Evolutionary conservation across 2,888 invertebrate species (phyloP).

Genomic region (Copidosoma aretas): DNA sequence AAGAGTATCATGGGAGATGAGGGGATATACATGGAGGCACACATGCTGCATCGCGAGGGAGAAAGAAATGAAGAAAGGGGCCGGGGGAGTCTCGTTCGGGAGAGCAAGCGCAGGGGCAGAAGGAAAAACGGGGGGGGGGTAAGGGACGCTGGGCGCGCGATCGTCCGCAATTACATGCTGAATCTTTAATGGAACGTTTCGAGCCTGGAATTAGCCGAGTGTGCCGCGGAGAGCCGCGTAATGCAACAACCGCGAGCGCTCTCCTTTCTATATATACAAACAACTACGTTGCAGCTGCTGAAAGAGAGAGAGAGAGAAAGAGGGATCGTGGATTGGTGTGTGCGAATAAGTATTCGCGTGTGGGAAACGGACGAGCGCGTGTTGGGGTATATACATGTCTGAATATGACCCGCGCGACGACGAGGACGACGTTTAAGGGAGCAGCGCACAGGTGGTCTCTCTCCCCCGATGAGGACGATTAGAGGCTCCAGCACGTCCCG

Average conservation of each 20-base stretch:
- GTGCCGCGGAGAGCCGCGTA: slow-evolving; percentile 58
- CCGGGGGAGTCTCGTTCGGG: background rate
- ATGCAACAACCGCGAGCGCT: slow-evolving; percentile 46
- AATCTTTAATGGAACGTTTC: slow-evolving; percentile 63
- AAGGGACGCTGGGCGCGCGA: slow-evolving; percentile 47
- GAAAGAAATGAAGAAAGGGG: background rate
- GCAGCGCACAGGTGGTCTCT: slow-evolving; percentile 30
- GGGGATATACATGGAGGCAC: too few species aligned
- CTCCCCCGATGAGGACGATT: slow-evolving; percentile 8
- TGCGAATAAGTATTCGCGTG: background rate
- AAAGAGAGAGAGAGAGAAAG: slow-evolving; percentile 24
- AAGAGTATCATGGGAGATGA: too few species aligned
- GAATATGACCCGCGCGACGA: background rate
- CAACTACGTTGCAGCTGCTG: slow-evolving; percentile 29
- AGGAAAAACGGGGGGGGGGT: background rate
- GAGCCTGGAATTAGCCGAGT: slow-evolving; percentile 62
- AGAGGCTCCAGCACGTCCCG: slow-evolving; percentile 19
- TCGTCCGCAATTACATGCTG: slow-evolving; percentile 63
- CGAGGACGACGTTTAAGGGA: background rate
- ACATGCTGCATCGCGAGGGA: background rate
- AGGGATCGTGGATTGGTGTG: slow-evolving; percentile 17
- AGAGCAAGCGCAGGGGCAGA: background rate
- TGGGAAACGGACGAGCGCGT: slow-evolving; percentile 36
- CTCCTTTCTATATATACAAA: background rate
- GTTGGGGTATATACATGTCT: slow-evolving; percentile 32